A percentile compares a stretch with the other conserved stretches of the same genome.
Evolutionary conservation across 2,888 invertebrate species (phyloP).

Genomic region (Torymus tubicola): DNA sequence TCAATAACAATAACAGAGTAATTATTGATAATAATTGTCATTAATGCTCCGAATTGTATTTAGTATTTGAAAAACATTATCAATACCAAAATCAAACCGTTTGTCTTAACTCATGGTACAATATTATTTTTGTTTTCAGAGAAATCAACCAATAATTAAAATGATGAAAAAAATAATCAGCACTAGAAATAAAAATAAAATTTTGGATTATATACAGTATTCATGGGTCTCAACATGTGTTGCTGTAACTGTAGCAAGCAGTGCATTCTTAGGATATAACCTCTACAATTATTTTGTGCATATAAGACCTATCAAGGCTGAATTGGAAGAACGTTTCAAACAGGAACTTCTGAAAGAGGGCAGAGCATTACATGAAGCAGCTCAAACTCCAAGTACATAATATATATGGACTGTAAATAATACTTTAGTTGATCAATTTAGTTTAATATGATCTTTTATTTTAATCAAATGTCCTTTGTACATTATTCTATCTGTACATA

Average conservation of each 20-base stretch:
- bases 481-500: background rate
- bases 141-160: background rate
- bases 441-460: background rate
- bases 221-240: constrained; percentile 37
- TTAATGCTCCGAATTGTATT: too few species aligned
- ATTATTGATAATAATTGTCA: too few species aligned
- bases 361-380: constrained; percentile 14
- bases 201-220: constrained; percentile 37
- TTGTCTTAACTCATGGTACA: too few species aligned
- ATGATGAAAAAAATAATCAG: background rate
- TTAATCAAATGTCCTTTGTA: constrained; percentile 16
- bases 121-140: too few species aligned
- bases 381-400: background rate
- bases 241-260: background rate
- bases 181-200: background rate
- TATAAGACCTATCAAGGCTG: constrained; percentile 73
- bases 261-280: constrained; percentile 20
- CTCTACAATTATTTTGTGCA: constrained; percentile 77
- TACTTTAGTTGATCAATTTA: constrained; percentile 5
- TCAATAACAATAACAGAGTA: too few species aligned
- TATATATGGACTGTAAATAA: constrained; percentile 34
- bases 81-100: too few species aligned
- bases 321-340: constrained; percentile 75
- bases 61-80: too few species aligned
- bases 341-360: constrained; percentile 58